Conservation (phyloP, 2,797 vertebrate genomes). For the Semotilus atromaculatus region DNA sequence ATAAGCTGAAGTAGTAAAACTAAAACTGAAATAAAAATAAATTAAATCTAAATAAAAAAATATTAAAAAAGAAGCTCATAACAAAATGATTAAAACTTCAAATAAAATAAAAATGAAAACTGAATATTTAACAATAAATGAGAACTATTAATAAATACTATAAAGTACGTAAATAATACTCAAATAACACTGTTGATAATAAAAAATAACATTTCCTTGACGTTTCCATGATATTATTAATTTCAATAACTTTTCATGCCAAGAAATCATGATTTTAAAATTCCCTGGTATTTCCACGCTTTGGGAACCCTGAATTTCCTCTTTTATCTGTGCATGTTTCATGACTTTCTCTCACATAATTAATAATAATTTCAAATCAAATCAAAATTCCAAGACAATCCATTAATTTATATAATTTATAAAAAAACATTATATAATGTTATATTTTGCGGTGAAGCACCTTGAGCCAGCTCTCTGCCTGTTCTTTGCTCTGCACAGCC, state of each 20-base stretch:
- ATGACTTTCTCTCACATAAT: neutral
- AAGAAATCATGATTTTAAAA: neutral
- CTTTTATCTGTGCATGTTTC: neutral
- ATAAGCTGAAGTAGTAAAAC: neutral
- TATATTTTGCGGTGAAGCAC: slow-evolving; percentile 68
- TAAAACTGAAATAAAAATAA: neutral
- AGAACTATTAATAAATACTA: neutral
- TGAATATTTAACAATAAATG: neutral
- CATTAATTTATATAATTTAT: neutral
- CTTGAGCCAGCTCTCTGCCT: slow-evolving; percentile 97
- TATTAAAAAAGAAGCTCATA: neutral
- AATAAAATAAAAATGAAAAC: neutral
- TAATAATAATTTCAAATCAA: neutral
- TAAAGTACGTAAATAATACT: neutral
- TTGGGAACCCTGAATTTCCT: no score
- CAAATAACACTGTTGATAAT: neutral
- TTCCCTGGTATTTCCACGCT: no score
- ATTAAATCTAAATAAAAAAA: neutral
- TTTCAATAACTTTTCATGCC: neutral
- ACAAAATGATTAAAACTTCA: neutral
- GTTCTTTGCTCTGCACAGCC: slow-evolving; percentile 95
- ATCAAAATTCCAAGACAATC: neutral
- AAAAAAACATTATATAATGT: neutral
- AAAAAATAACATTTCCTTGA: neutral
- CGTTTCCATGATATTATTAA: neutral